phyloP scores from a whole-genome alignment of 2,888 invertebrate species.

The Philereme vetulata region DNA sequence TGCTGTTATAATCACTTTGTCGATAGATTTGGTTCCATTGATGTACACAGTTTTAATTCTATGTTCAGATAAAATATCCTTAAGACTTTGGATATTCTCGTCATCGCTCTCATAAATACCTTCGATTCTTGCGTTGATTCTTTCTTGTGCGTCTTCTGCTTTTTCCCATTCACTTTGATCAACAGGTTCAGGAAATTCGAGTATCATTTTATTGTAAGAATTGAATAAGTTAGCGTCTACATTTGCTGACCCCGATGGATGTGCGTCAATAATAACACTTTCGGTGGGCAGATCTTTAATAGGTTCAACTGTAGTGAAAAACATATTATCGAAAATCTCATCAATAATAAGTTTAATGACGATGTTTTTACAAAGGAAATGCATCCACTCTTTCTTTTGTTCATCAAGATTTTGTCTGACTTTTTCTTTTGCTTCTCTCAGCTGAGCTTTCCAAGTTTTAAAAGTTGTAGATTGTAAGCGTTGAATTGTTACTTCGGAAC shows the following conservation, averaged over 20 bases:
- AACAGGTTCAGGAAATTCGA: conserved; percentile 76
- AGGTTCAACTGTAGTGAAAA: conserved; percentile 37
- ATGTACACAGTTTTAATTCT: conserved; percentile 73
- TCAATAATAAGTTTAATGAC: conserved; percentile 60
- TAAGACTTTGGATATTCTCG: conserved; percentile 68
- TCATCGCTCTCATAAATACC: conserved; percentile 69
- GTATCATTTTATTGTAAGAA: conserved; percentile 62
- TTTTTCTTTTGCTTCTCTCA: conserved; percentile 60
- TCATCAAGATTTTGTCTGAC: conserved; percentile 49
- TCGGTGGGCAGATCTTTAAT: conserved; percentile 45
- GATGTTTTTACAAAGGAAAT: conserved; percentile 57
- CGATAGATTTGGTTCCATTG: conserved; percentile 62
- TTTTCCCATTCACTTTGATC: conserved; percentile 77
- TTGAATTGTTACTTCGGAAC: conserved; percentile 54
- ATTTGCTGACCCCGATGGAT: conserved; percentile 61
- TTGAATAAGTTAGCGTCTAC: conserved; percentile 65
- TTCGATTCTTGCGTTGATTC: conserved; percentile 72
- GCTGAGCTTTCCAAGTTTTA: conserved; percentile 67
- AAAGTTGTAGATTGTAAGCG: conserved; percentile 62
- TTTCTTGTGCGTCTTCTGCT: conserved; percentile 70
- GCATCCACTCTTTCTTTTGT: conserved; percentile 56
- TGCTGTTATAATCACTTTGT: conserved; percentile 55
- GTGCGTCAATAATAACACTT: conserved; percentile 75
- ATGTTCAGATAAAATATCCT: conserved; percentile 63
- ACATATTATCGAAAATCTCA: conserved; percentile 56